Base-by-base conservation (phyloP, 2,888 invertebrate genomes). In the Syritta pipiens region DNA sequence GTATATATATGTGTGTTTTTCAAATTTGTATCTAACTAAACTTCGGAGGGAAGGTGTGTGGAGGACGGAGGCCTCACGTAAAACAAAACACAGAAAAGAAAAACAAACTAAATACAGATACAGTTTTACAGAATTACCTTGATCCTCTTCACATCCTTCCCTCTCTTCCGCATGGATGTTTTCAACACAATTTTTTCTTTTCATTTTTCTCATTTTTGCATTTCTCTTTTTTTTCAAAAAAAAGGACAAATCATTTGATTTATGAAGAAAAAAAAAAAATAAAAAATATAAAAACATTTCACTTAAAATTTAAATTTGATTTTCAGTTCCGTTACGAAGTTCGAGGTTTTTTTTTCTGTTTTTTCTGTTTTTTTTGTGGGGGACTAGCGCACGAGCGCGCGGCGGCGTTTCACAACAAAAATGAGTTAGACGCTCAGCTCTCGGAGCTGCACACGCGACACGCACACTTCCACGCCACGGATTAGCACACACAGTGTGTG, bases 281-380 rank as follows among this genome's bases (percentile, higher is more conserved):
- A 79, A 65, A 65, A 72, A 7, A 79, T 57, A 3, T 51, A 37
- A 37, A 37, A 37, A 32, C 14, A 37, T 32, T 65, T 77, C 77
- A 77, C 77, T 77, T 77, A 77, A 26, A 77, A 44, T 77, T 77
- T 77, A 72, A 77, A 77, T 77, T 77, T 77, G 77, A 77, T 77
- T 77, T 72, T 77, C 77, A 77, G 77, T 77, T 77, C 77, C 71
- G 77, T 77, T 48, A 72, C 65, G 71, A 72, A 77, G 77, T 77
- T 77, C 65, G 65, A 77, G 71, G 75, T 71, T 77, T 65, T 44
- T 30, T 42, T 51, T 65, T 24, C 59, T 37, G 37, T 44, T 40
- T 48, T 48, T 35, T 57, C 6, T 20, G n/a, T 4, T 68, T 59
- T 40, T 22, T 22, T 49, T 17, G 42, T 17, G 60, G 46, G 42